Evolutionary conservation across 2,797 vertebrate species (phyloP).

Genomic region (Emys orbicularis): DNA sequence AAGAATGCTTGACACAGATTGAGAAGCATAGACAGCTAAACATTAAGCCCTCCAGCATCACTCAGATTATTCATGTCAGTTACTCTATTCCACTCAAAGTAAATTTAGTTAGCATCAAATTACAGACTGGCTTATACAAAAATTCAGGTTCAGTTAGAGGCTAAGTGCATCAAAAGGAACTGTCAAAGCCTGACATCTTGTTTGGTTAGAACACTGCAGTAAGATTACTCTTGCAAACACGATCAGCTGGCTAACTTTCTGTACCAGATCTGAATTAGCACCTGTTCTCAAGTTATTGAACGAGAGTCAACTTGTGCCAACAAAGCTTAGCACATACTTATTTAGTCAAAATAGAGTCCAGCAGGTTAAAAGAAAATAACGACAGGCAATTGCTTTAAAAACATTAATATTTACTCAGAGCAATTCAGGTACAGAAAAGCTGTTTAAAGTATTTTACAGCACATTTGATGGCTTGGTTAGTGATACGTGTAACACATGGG

Average conservation of each 20-base stretch:
- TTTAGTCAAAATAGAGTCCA: constrained; percentile 21
- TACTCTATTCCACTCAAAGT: constrained; percentile 3
- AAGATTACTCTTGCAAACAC: constrained; percentile 31
- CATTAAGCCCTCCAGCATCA: constrained; percentile 30
- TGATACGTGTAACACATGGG: not conserved
- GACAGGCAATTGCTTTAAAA: constrained; percentile 20
- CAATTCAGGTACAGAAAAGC: not conserved
- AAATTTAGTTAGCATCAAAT: constrained; percentile 26
- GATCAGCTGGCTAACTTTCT: not conserved
- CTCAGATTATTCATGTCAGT: constrained; percentile 11
- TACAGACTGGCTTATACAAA: constrained; percentile 20
- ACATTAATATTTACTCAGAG: constrained; percentile 33
- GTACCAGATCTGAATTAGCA: not conserved
- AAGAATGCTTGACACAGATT: constrained; percentile 6
- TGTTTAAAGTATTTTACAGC: not conserved
- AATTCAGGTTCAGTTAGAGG: constrained; percentile 48
- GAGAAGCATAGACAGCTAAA: not conserved
- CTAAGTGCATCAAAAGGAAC: constrained; percentile 51
- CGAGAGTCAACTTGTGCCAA: constrained; percentile 39
- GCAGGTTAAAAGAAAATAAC: constrained; percentile 35
- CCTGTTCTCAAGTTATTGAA: constrained; percentile 9
- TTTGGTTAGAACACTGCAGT: constrained; percentile 18
- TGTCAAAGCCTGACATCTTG: constrained; percentile 45
- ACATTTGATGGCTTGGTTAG: not conserved
- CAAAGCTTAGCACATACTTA: not conserved